phyloP scores from a whole-genome alignment of 2,797 vertebrate genomes.

The Sibirionetta formosa region DNA sequence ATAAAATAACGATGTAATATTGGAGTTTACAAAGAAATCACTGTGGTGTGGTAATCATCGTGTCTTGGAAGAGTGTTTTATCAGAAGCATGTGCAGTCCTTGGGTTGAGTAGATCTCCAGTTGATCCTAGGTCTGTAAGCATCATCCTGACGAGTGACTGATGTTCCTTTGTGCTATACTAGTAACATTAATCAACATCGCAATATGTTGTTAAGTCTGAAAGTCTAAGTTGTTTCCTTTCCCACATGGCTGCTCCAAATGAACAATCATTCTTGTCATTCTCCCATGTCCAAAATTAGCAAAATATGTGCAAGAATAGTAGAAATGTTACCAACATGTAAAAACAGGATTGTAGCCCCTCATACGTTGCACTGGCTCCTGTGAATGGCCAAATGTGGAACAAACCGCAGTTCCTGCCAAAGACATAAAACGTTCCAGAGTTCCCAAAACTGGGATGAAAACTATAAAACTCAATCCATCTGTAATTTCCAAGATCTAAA shows the following conservation, averaged over 20 bases:
- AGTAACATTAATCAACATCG: not conserved
- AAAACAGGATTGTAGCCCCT: not conserved
- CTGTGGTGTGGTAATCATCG: not conserved
- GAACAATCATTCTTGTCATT: not conserved
- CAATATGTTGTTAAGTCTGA: not conserved
- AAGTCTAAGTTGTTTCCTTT: not conserved
- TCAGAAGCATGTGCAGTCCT: not conserved
- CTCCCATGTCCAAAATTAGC: not conserved
- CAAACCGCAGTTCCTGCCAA: not conserved
- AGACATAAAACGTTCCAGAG: not conserved
- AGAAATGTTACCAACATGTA: not conserved
- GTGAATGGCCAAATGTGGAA: not conserved
- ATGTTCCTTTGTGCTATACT: not conserved
- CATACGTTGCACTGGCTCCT: not conserved
- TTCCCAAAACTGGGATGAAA: not conserved
- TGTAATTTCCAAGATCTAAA: conserved; percentile 15
- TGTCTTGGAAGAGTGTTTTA: not conserved
- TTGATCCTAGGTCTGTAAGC: not conserved
- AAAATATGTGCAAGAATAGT: not conserved
- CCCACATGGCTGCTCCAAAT: not conserved
- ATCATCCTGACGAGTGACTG: not conserved
- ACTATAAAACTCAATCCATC: not conserved
- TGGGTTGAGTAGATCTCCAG: not conserved
- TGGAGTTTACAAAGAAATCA: not conserved
- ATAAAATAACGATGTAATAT: not conserved